Evolutionary conservation across 1,140 invertebrate genomes (phyloP).

Genomic region (Mamestra configurata): DNA sequence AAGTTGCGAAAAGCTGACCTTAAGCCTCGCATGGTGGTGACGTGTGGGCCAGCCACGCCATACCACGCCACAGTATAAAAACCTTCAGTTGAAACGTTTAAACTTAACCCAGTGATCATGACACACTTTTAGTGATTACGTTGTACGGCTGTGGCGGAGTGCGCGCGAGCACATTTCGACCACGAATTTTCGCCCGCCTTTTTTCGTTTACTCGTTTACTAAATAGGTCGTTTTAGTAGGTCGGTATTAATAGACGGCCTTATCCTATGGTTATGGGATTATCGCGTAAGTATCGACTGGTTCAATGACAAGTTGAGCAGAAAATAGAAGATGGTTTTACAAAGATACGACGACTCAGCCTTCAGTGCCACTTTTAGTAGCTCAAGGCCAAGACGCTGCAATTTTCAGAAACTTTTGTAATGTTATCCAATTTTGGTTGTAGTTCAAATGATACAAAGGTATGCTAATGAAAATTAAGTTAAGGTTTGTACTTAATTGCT

Average conservation of each 20-base stretch:
- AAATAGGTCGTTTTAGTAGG: slow-evolving; percentile 41
- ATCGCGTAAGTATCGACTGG: neutral
- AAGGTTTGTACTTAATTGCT: neutral
- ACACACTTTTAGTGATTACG: slow-evolving; percentile 84
- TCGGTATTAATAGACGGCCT: slow-evolving; percentile 18
- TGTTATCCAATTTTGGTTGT: neutral
- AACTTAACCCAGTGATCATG: slow-evolving; percentile 88
- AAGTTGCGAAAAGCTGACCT: slow-evolving; percentile 48
- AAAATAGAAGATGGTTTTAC: neutral
- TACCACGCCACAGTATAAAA: slow-evolving; percentile 7
- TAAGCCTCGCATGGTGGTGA: slow-evolving; percentile 30
- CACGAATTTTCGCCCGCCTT: slow-evolving; percentile 69
- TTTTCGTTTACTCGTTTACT: slow-evolving; percentile 35
- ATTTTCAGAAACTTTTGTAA: neutral
- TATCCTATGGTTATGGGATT: slow-evolving; percentile 23
- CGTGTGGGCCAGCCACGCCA: slow-evolving; percentile 26
- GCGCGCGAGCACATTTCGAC: slow-evolving; percentile 70
- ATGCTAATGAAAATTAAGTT: neutral
- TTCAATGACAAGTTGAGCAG: neutral
- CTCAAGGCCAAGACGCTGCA: neutral
- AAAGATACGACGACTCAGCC: neutral
- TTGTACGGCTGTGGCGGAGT: slow-evolving; percentile 66
- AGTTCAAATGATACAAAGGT: neutral
- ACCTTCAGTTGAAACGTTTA: slow-evolving; percentile 68
- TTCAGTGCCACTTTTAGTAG: neutral